Evolutionary conservation across 2,113 vertebrate species (phyloP).

Genomic region (Psephotus haematonotus): DNA sequence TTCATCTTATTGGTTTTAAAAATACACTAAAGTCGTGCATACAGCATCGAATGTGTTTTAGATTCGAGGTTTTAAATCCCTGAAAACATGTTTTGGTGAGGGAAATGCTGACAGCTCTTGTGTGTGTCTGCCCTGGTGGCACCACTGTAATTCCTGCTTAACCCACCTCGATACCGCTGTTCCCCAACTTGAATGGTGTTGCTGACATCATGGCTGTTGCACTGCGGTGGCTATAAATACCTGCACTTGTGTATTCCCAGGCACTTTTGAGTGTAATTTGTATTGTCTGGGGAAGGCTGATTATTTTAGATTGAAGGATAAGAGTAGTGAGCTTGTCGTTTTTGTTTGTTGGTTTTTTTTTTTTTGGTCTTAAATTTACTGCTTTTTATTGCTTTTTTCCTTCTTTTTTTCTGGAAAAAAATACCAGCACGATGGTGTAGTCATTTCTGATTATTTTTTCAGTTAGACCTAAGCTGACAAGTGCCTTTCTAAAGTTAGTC

Average conservation of each 20-base stretch:
- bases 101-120: conserved; percentile 24
- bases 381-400: neutral
- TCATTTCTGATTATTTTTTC: neutral
- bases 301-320: neutral
- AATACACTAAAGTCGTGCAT: neutral
- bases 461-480: neutral
- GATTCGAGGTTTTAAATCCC: neutral
- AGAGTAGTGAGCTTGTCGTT: neutral
- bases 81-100: neutral
- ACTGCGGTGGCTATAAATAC: conserved; percentile 48
- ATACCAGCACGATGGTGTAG: neutral
- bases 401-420: neutral
- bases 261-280: neutral
- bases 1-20: neutral
- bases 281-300: neutral
- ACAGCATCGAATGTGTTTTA: neutral
- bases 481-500: neutral
- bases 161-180: neutral
- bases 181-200: neutral
- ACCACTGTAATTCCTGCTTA: conserved; percentile 30
- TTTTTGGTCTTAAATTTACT: neutral
- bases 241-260: neutral
- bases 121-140: neutral
- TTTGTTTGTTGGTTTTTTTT: fast-evolving
- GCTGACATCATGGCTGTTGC: conserved; percentile 56